A percentile compares a stretch with the other conserved stretches of the same genome.
Evolutionary conservation across 2,797 vertebrate genomes (phyloP).

Genomic region (Tragopan temminckii): DNA sequence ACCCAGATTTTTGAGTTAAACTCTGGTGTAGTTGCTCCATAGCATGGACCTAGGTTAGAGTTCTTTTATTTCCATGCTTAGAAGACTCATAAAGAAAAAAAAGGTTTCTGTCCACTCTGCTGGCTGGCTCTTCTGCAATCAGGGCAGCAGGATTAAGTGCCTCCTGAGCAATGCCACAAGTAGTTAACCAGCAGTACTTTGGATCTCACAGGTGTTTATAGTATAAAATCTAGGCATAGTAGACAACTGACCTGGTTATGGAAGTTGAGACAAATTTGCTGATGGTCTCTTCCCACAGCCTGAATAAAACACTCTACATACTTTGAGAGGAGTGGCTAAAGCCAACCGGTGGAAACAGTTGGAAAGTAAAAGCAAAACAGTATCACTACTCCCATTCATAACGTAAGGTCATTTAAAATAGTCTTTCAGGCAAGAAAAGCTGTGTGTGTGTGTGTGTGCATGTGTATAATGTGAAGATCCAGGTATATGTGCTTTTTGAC

Average conservation of each 20-base stretch:
- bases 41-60: background rate
- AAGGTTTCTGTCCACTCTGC: background rate
- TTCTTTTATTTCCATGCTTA: background rate
- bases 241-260: background rate
- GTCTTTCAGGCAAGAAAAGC: background rate
- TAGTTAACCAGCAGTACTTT: background rate
- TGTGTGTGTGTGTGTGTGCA: background rate
- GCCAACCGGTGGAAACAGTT: background rate
- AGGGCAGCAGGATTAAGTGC: background rate
- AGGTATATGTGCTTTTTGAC: background rate
- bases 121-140: background rate
- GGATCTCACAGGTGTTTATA: background rate
- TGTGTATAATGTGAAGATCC: background rate
- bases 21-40: background rate
- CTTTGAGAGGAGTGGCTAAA: background rate
- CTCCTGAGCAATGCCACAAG: background rate
- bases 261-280: background rate
- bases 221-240: background rate
- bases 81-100: background rate
- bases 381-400: background rate
- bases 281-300: background rate
- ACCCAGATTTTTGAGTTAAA: background rate
- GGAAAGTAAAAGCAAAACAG: background rate
- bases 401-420: background rate
- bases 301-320: background rate